Conservation (phyloP, 2,888 invertebrate species). For the Drosophila falleni region DNA sequence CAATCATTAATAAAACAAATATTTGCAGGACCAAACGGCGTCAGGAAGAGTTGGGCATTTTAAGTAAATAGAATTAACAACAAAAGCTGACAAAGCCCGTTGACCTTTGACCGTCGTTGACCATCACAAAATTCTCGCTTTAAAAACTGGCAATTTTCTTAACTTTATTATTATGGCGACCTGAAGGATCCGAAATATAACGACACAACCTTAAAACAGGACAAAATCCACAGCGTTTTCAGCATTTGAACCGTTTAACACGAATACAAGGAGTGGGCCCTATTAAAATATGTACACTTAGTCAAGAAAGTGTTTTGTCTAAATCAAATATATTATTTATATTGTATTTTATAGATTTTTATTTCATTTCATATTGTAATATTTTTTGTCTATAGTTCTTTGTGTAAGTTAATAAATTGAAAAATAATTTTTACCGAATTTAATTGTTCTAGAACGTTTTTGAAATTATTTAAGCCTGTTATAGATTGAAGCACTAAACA, state of each 20-base stretch:
- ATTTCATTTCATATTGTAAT: too few species aligned
- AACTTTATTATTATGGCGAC: slow-evolving; percentile 22
- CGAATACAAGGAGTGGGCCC: slow-evolving; percentile 43
- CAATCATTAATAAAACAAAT: slow-evolving; percentile 79
- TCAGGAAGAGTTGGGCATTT: slow-evolving; percentile 64
- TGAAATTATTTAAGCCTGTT: too few species aligned
- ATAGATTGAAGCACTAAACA: too few species aligned
- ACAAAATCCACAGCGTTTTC: neutral
- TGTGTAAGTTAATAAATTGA: too few species aligned
- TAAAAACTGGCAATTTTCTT: slow-evolving; percentile 29
- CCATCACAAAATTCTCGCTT: slow-evolving; percentile 25
- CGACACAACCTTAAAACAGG: neutral
- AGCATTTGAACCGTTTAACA: slow-evolving; percentile 36
- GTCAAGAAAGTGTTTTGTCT: too few species aligned
- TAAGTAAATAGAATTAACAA: slow-evolving; percentile 79
- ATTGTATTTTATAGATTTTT: too few species aligned
- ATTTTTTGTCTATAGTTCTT: too few species aligned
- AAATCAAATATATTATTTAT: too few species aligned
- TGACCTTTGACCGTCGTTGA: slow-evolving; percentile 14
- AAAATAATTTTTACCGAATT: too few species aligned
- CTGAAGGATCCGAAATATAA: slow-evolving; percentile 5
- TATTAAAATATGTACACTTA: slow-evolving; percentile 31
- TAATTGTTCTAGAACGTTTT: too few species aligned
- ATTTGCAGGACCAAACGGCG: slow-evolving; percentile 65
- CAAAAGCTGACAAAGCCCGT: slow-evolving; percentile 66